phyloP scores from a whole-genome alignment of 2,113 vertebrate species.

The Baryphthengus martii region DNA sequence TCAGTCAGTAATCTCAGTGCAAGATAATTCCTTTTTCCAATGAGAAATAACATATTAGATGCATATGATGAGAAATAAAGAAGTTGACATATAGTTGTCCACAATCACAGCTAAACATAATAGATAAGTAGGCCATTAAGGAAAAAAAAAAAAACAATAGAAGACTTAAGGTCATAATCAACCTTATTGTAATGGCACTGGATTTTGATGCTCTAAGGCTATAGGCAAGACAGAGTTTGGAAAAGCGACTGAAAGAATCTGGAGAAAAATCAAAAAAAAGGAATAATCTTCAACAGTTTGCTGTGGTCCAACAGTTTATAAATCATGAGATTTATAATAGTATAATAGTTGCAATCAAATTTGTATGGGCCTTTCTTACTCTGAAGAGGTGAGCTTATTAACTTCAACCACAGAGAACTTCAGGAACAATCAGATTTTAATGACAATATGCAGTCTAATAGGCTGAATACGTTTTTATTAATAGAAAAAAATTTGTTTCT shows the following conservation, averaged over 20 bases:
- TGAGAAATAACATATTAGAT: neutral
- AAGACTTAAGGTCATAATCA: neutral
- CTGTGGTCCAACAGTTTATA: neutral
- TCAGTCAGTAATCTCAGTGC: neutral
- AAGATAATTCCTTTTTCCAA: neutral
- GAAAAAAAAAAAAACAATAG: neutral
- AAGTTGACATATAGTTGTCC: neutral
- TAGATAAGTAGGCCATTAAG: neutral
- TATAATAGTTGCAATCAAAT: neutral
- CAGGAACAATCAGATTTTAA: neutral
- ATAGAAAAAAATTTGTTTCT: neutral
- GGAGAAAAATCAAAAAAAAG: neutral
- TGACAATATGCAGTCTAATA: neutral
- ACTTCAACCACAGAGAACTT: neutral
- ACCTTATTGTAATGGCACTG: neutral
- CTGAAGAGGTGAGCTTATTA: neutral
- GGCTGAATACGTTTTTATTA: neutral
- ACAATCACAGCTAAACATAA: neutral
- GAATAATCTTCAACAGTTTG: neutral
- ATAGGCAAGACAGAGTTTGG: neutral
- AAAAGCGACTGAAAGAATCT: neutral
- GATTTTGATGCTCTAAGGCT: neutral
- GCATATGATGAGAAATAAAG: neutral
- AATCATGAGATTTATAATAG: neutral
- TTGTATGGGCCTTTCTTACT: neutral